Evolutionary conservation across 2,797 vertebrate genomes (phyloP), one percentile per base, ranked within the genome.

Genomic region (Selene dorsalis): DNA sequence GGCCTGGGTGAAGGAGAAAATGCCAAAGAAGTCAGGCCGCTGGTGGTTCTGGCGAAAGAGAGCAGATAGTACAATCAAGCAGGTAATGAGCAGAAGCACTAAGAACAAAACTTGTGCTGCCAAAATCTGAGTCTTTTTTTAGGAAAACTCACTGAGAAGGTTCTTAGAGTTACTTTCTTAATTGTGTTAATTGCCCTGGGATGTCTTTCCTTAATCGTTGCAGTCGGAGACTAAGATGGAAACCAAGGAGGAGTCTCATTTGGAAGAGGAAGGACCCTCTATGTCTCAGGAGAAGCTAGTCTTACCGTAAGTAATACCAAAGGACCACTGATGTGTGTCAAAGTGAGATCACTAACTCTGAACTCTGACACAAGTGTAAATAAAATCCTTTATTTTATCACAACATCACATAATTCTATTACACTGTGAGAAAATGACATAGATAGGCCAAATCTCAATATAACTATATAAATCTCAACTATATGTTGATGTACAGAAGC

Each of bases 11-110:
- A 98, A 98, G 92, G 97, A 98, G 87, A 98, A 97, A 93, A 99
- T 99, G 97, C 97, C 97, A 92, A 99, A 99, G 94, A 99, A 99
- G 88, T 97, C 98, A 38, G 97, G 97, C 53, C 96, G 98, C 57
- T 99, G 98, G 98, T 99, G 98, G 98, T 99, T 99, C 93, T 99
- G 97, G 98, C 93, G 97, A 75, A 96, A 95, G 84, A 96, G 97
- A 83, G 96, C 93, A 12, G 98, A 99, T 74, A 97, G 95, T 89
- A 95, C 97, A 93, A 94, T 96, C 69, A 98, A 97, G 87, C 96
- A 98, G 96, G 98, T 98, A 43, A 43, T 14, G 14, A 43, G 41
- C 26, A 48, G 1, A 38, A 30, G 9, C 66, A 28, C 14, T 12
- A 6, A 32, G 56, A 52, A 43, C 32, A 8, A 35, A 35, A 35